Base-by-base conservation (phyloP, 2,888 invertebrate genomes). In the Pristionchus exspectatus region DNA sequence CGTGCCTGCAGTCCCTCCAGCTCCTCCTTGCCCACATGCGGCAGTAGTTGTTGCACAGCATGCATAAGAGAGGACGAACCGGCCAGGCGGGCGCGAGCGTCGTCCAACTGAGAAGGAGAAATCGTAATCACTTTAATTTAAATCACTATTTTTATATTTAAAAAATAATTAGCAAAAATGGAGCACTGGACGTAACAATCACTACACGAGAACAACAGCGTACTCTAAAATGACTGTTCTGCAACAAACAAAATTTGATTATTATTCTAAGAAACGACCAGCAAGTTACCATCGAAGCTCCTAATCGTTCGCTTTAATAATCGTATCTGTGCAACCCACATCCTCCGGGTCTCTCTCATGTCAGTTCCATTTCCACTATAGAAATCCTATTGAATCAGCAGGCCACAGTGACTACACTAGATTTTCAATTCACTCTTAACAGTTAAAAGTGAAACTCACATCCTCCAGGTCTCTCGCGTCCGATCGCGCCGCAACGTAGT, bases 71-170 rank as follows among this genome's bases (percentile, higher is more conserved):
- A 97, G 95, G 98, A 97, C 0, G 97, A 97, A 94, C 97, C 97
- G 0, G 97, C 97, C 1, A 97, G 97, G 89, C 97, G 97, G 14
- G 97, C 97, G 90, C 98, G 96, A 90, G 97, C 96, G 92, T 96
- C 97, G 95, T 98, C 98, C 86, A 96, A 93, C 95, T 95, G 94
- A 87, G n/a, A n/a, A n/a, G 91, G 89, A 27, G 14, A 14, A 24
- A 44, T 84, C 44, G 72, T 63, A 12, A 90, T 38, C 9, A 30
- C 9, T 44, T 7, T 56, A 12, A 56, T 30, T 30, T 16, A n/a
- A 18, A 27, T 66, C 27, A 66, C 27, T 27, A 27, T 66, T 27
- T n/a, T n/a, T n/a, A n/a, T n/a, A n/a, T n/a, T n/a, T n/a, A n/a
- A 44, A 44, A 5, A 44, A 44, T 44, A 44, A 44, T 44, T 9